These are phyloP conservation scores for Eilema sororculum DNA, from an alignment of 2,888 invertebrate genomes.

Conservation along the genomic window DNA sequence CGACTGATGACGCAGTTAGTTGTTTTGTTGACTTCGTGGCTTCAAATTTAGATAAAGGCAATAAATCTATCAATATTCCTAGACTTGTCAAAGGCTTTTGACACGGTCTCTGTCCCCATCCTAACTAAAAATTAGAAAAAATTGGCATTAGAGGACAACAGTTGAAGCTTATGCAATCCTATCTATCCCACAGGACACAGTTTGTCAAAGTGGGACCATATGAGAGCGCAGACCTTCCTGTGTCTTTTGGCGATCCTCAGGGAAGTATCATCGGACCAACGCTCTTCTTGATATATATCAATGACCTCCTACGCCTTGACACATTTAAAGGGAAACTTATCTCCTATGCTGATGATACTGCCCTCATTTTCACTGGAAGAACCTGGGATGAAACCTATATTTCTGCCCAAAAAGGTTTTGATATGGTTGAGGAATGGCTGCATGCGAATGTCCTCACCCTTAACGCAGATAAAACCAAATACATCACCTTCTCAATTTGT, in stretches of 20 bases:
- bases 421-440: neutral
- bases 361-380: too few relatives aligned
- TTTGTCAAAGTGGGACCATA: neutral
- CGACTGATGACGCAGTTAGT: neutral
- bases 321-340: neutral
- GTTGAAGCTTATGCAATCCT: too few relatives aligned
- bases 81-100: too few relatives aligned
- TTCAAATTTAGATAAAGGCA: neutral
- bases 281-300: neutral
- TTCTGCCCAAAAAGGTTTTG: neutral
- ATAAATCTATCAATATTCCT: constrained; percentile 5
- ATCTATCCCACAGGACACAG: too few relatives aligned
- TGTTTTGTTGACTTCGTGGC: neutral
- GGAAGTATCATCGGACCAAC: constrained; percentile 2
- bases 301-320: neutral
- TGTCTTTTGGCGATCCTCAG: neutral
- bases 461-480: too few relatives aligned
- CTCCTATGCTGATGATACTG: neutral
- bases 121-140: neutral
- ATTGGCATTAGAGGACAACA: too few relatives aligned
- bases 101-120: neutral
- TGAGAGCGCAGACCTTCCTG: constrained; percentile 4
- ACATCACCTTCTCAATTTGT: too few relatives aligned
- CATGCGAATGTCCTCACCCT: too few relatives aligned
- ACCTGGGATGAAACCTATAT: neutral